Base-by-base conservation (phyloP, 2,888 invertebrate genomes). In the Psylliodes chrysocephalus region DNA sequence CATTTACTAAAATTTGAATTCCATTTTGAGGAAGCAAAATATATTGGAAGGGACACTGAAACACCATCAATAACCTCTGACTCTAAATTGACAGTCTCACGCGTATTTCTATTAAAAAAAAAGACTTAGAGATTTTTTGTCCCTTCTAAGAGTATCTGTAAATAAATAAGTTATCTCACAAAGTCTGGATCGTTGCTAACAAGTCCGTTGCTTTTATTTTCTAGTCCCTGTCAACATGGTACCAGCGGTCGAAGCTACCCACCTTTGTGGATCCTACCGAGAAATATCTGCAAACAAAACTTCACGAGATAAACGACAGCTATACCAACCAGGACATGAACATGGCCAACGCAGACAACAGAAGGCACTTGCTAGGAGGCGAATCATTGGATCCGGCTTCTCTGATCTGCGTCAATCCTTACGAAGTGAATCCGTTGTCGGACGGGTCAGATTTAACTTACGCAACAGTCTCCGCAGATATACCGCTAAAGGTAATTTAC, bases 231-330 rank as follows among this genome's bases (percentile, higher is more conserved):
- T 75, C 78, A 69, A 68, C 63, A 78, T 78, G 78, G 75, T 71
- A 68, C 64, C 65, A 67, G 70, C 77, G 81, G 78, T 75, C 73
- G 76, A 75, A 71, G 71, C 75, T 67, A 71, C 77, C 73, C 75
- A 79, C 72, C 74, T 79, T 71, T 81, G 80, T 78, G 81, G 81
- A 77, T 83, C 84, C 78, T 83, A 83, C 81, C 83, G 84, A 83
- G 84, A 84, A 82, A 80, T 73, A 38, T 28, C 52, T 38, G 6
- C 19, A 22, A 17, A 10, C 30, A 47, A 60, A 19, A 12, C 59
- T 56, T 44, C 51, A 49, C 30, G 64, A 62, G n/a, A 40, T 47
- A 47, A 47, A 35, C 44, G n/a, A n/a, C n/a, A n/a, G n/a, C 33
- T 25, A n/a, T 8, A 33, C n/a, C 33, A 38, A 10, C 14, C 12